These are phyloP conservation scores for Platynereis dumerilii DNA, from an alignment of 2,888 invertebrate species.

Conservation along the genomic window DNA sequence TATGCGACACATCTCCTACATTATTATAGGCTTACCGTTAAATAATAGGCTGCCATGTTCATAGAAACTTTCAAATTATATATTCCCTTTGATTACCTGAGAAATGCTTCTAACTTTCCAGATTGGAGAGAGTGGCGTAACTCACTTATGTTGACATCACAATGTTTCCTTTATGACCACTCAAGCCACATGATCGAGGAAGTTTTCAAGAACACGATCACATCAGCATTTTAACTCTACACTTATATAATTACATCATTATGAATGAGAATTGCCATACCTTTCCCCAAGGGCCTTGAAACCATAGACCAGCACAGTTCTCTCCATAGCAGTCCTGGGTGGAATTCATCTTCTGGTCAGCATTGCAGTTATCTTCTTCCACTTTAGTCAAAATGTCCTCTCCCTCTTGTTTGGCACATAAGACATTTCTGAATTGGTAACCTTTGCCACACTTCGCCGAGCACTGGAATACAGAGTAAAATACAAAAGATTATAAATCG, in stretches of 20 bases:
- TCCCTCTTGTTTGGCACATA: conserved; percentile 49
- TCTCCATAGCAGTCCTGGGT: conserved; percentile 30
- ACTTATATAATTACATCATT: too few relatives aligned
- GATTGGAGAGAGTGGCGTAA: too few relatives aligned
- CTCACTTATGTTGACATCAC: too few relatives aligned
- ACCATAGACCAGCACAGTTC: conserved; percentile 76
- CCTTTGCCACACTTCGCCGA: conserved; percentile 57
- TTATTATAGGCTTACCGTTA: conserved; percentile 2
- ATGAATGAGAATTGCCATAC: conserved; percentile 53
- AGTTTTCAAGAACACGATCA: too few relatives aligned
- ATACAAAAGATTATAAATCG: too few relatives aligned
- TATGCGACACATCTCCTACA: background rate
- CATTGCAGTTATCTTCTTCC: conserved; percentile 31
- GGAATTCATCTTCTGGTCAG: conserved; percentile 15
- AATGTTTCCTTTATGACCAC: too few relatives aligned
- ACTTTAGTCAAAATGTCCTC: conserved; percentile 30
- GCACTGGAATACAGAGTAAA: conserved; percentile 48
- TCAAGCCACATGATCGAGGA: too few relatives aligned
- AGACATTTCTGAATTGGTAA: conserved; percentile 49
- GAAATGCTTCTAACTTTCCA: too few relatives aligned
- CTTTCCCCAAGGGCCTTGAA: conserved; percentile 77
- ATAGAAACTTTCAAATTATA: too few relatives aligned
- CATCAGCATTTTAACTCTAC: too few relatives aligned
- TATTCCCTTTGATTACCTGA: too few relatives aligned
- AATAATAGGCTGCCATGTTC: too few relatives aligned